Evolutionary conservation across 1,140 invertebrate species (phyloP).

Genomic region (Cecropterus lyciades): DNA sequence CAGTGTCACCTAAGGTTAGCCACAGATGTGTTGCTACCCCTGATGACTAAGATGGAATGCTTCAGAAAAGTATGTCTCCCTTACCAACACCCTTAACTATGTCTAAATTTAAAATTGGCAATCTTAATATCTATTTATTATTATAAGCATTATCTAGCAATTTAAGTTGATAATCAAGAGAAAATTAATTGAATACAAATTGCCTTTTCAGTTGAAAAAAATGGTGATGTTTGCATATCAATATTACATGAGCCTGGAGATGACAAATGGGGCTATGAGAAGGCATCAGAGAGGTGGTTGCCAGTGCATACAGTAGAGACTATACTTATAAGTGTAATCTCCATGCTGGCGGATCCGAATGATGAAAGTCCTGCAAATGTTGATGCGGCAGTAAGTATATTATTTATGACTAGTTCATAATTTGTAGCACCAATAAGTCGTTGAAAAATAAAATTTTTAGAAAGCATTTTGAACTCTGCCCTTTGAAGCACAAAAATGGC

Average conservation of each 20-base stretch:
- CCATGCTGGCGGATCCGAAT: slow-evolving; percentile 99
- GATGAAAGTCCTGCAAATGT: slow-evolving; percentile 99
- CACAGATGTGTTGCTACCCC: too few relatives aligned
- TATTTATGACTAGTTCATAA: not conserved
- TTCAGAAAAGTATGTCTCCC: too few relatives aligned
- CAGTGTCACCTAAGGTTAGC: too few relatives aligned
- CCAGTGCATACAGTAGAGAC: slow-evolving; percentile 99
- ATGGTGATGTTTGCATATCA: slow-evolving; percentile 99
- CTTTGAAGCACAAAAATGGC: too few relatives aligned
- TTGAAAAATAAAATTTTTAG: too few relatives aligned
- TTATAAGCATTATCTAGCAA: too few relatives aligned
- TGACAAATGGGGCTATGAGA: slow-evolving; percentile 99
- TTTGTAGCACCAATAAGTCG: too few relatives aligned
- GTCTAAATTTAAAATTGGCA: too few relatives aligned
- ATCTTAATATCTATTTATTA: too few relatives aligned
- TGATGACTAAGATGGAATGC: too few relatives aligned
- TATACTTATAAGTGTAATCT: slow-evolving; percentile 99
- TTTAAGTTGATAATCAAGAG: not conserved
- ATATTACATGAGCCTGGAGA: slow-evolving; percentile 99
- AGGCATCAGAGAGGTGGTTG: slow-evolving; percentile 99
- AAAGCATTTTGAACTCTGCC: too few relatives aligned
- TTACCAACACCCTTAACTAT: too few relatives aligned
- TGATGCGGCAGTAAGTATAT: slow-evolving; percentile 96
- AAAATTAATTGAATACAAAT: not conserved
- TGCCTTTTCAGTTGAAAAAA: slow-evolving; percentile 94